phyloP scores from a whole-genome alignment of 2,797 vertebrate genomes.

The Mormyrops attenuatus region DNA sequence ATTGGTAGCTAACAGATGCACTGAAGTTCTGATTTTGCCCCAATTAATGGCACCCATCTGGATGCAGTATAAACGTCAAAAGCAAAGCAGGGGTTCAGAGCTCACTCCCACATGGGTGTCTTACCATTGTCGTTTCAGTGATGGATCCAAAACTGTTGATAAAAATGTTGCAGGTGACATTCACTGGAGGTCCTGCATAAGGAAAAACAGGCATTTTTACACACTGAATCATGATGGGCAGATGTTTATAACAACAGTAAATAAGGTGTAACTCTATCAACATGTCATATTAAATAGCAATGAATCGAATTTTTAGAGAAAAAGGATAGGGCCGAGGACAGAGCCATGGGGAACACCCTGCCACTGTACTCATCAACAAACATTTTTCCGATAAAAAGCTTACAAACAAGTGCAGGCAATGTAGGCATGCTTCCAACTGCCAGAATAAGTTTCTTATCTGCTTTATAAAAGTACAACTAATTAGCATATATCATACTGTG shows the following conservation, averaged over 20 bases:
- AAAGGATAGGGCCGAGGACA: not conserved
- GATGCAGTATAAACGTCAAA: not conserved
- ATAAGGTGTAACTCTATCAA: not conserved
- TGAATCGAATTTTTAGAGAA: not conserved
- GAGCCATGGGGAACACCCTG: not conserved
- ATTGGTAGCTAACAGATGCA: not conserved
- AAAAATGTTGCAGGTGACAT: conserved; percentile 93
- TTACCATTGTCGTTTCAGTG: conserved; percentile 94
- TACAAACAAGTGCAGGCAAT: not conserved
- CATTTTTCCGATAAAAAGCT: not conserved
- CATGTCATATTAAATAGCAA: not conserved
- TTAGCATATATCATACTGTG: conserved; percentile 3
- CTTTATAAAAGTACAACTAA: not conserved
- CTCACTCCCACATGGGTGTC: conserved; percentile 22
- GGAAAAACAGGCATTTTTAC: conserved; percentile 34
- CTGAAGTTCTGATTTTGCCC: not conserved
- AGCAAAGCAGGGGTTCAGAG: not conserved
- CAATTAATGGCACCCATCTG: conserved; percentile 5
- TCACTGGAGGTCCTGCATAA: conserved; percentile 77
- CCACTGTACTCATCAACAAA: not conserved
- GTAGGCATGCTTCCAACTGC: not conserved
- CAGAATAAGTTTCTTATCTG: not conserved
- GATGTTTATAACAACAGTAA: not conserved
- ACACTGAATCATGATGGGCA: not conserved
- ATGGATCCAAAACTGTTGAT: conserved; percentile 93